phyloP scores from a whole-genome alignment of 2,888 invertebrate species.

The Alloplasta piceator region DNA sequence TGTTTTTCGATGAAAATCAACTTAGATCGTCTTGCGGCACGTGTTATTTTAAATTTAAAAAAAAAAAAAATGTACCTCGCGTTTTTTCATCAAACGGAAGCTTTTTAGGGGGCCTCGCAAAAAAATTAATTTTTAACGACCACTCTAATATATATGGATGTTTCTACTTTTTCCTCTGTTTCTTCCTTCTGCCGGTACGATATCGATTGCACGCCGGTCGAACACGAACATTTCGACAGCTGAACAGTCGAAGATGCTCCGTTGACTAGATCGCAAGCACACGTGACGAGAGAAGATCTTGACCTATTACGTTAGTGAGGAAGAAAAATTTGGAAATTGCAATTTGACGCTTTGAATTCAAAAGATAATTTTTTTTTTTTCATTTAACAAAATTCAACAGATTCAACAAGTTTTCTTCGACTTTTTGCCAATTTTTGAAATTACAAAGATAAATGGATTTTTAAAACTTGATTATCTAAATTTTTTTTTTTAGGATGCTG shows the following conservation, averaged over 20 bases:
- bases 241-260: constrained; percentile 25
- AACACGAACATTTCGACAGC: constrained; percentile 4
- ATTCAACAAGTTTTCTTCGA: too few species aligned
- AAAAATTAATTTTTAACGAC: too few species aligned
- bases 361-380: too few species aligned
- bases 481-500: constrained; percentile 80
- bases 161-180: constrained; percentile 8
- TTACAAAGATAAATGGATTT: not conserved
- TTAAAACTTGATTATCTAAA: not conserved
- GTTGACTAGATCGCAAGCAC: constrained; percentile 19
- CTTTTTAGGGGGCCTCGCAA: too few species aligned
- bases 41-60: too few species aligned
- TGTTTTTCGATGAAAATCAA: too few species aligned
- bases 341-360: too few species aligned
- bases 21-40: too few species aligned
- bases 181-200: constrained; percentile 16
- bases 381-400: too few species aligned
- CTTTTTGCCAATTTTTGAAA: not conserved
- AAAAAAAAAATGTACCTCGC: too few species aligned
- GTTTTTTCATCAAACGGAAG: too few species aligned
- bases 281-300: constrained; percentile 2
- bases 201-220: constrained; percentile 26
- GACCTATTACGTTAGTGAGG: not conserved
- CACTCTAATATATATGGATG: constrained; percentile 18
- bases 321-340: too few species aligned